A percentile compares a stretch with the other conserved stretches of the same genome.
Conservation (phyloP, 2,113 vertebrate species). For the Phainopepla nitens region DNA sequence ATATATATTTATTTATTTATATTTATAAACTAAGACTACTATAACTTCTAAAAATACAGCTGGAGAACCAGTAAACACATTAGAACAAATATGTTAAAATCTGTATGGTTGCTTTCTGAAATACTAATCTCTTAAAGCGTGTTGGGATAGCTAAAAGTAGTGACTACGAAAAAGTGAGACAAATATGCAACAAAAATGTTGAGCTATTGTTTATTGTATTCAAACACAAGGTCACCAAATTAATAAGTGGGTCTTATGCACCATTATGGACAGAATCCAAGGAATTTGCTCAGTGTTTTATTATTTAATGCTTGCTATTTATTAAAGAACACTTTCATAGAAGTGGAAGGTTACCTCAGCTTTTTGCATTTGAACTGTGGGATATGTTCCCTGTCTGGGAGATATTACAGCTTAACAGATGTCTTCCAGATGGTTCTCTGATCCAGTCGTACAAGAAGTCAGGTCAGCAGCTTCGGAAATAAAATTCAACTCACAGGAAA, state of each 20-base stretch:
- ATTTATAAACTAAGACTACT: neutral
- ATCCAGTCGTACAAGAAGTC: conserved; percentile 21
- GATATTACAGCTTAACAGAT: conserved; percentile 42
- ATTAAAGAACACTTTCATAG: neutral
- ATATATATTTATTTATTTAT: neutral
- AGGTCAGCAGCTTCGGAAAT: conserved; percentile 56
- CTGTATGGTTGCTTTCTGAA: neutral
- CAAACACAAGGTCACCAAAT: neutral
- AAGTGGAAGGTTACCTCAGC: neutral
- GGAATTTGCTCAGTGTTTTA: neutral
- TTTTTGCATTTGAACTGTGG: neutral
- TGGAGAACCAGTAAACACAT: neutral
- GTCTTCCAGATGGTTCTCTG: conserved; percentile 46
- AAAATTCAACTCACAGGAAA: conserved; percentile 54
- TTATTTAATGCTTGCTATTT: neutral
- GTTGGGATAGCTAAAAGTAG: neutral
- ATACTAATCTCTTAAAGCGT: neutral
- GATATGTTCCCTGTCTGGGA: neutral
- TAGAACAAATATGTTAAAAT: neutral
- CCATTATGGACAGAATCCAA: neutral
- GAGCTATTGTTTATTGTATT: neutral
- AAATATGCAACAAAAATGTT: neutral
- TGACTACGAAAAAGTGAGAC: neutral
- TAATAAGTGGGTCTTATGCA: neutral
- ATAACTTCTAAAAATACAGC: neutral